A percentile compares a stretch with the other conserved stretches of the same genome.
These are phyloP conservation scores for Drosophila sp. DNA, from an alignment of 1,140 invertebrate species.

Conservation along the genomic window DNA sequence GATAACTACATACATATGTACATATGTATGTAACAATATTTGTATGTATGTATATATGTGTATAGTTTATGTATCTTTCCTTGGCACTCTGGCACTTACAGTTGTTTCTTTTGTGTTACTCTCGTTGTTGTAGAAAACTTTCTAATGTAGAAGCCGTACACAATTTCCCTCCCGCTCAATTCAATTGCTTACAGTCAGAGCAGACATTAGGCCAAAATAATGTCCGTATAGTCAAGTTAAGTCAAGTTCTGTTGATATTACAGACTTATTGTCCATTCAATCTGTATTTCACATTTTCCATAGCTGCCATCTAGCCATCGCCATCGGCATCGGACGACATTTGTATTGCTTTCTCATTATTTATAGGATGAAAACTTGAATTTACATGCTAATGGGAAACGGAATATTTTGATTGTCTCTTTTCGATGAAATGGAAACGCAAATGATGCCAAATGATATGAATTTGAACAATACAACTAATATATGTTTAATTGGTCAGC, in stretches of 20 bases:
- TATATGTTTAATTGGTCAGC: conserved; percentile 45
- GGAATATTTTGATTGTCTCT: conserved; percentile 50
- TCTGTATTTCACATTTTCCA: background rate
- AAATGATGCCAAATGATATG: conserved; percentile 51
- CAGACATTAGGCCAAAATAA: conserved; percentile 49
- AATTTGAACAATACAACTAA: conserved; percentile 25
- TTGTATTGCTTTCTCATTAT: conserved; percentile 4
- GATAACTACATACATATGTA: background rate
- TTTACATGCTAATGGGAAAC: conserved; percentile 61
- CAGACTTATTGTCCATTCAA: background rate
- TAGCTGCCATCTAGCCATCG: background rate
- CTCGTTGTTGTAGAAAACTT: conserved; percentile 64
- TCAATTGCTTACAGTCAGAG: conserved; percentile 47
- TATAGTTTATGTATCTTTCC: conserved; percentile 35
- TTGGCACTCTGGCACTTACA: conserved; percentile 60
- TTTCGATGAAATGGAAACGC: conserved; percentile 43
- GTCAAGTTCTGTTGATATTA: background rate
- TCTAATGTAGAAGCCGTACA: conserved; percentile 72
- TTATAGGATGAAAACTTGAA: conserved; percentile 24
- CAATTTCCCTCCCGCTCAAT: conserved; percentile 51
- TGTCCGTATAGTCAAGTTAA: no score
- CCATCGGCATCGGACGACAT: background rate
- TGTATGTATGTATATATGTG: background rate
- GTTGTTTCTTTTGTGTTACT: conserved; percentile 70
- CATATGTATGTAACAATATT: background rate